phyloP scores from a whole-genome alignment of 2,113 vertebrate genomes.

The Mobula birostris region DNA sequence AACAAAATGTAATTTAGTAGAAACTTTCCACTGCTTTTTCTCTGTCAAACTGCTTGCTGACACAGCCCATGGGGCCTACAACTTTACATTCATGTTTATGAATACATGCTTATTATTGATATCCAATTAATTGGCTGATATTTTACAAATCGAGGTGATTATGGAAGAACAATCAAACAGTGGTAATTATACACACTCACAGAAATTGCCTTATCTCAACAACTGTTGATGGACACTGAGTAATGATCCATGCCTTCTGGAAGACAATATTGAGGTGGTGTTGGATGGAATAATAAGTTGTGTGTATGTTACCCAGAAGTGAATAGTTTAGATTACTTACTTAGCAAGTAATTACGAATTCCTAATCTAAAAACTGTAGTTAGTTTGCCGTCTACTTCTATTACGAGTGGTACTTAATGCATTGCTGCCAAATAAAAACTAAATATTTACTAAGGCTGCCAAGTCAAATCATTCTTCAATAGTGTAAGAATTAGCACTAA shows the following conservation, averaged over 20 bases:
- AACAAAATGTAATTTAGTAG: no score
- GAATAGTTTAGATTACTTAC: neutral
- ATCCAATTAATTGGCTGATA: neutral
- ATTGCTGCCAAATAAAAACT: neutral
- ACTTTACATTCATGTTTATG: neutral
- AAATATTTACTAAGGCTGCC: neutral
- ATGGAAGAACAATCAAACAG: neutral
- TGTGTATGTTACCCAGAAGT: neutral
- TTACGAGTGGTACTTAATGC: neutral
- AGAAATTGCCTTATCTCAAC: neutral
- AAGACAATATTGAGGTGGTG: neutral
- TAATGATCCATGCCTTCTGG: neutral
- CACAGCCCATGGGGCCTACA: neutral
- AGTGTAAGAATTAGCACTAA: neutral
- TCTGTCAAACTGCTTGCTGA: neutral
- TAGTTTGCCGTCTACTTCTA: neutral
- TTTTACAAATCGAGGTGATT: neutral
- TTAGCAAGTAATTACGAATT: neutral
- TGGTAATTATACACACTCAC: neutral
- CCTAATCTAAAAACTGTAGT: neutral
- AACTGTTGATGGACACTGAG: neutral
- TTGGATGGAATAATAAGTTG: no score
- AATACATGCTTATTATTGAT: neutral
- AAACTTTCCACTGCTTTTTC: neutral
- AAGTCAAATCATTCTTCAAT: neutral